Evolutionary conservation across 2,797 vertebrate species (phyloP).

Genomic region (Chelon labrosus): DNA sequence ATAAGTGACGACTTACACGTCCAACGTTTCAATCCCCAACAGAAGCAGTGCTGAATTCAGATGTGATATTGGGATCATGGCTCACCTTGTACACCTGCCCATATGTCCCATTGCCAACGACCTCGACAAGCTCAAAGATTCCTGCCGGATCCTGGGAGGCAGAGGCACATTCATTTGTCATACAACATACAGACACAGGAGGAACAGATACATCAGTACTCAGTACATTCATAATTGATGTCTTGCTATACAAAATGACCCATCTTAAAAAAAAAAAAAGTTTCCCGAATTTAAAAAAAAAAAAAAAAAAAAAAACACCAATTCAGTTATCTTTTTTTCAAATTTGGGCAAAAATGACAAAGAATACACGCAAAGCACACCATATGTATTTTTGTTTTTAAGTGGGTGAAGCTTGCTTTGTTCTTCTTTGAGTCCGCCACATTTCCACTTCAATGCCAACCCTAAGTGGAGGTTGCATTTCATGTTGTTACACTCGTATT

Average conservation of each 20-base stretch:
- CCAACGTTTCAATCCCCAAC: not conserved
- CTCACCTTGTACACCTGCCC: conserved; percentile 96
- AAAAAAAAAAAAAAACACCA: not conserved
- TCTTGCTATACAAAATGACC: not conserved
- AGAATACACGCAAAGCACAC: conserved; percentile 3
- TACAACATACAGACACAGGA: conserved; percentile 10
- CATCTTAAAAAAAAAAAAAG: not conserved
- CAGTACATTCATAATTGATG: not conserved
- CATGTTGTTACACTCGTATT: conserved; percentile 25
- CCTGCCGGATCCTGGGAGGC: conserved; percentile 90
- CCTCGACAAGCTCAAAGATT: conserved; percentile 95
- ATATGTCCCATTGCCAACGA: conserved; percentile 95
- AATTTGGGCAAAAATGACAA: conserved; percentile 16
- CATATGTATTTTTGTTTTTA: conserved; percentile 18
- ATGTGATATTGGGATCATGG: not conserved
- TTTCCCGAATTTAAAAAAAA: not conserved
- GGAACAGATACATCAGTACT: not conserved
- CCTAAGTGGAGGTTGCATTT: conserved; percentile 18
- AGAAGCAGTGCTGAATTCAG: not conserved
- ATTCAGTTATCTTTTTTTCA: not conserved
- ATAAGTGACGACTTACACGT: not conserved
- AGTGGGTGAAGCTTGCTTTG: conserved; percentile 41
- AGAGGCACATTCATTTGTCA: conserved; percentile 11
- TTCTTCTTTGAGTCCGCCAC: conserved; percentile 38
- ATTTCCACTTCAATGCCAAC: conserved; percentile 32